phyloP scores from a whole-genome alignment of 2,888 invertebrate species.

The Blastobasis adustella region DNA sequence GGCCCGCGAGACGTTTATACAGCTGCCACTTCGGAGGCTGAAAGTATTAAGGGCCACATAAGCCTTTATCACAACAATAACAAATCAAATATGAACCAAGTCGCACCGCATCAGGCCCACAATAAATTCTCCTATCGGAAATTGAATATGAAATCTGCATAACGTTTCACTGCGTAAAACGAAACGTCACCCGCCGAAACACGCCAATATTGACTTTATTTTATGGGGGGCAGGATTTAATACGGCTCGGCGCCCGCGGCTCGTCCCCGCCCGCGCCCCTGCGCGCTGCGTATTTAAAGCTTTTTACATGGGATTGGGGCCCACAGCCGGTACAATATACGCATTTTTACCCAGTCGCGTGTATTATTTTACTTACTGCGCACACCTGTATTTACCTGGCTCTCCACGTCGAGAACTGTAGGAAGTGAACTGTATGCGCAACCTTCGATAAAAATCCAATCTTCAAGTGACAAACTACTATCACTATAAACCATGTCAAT shows the following conservation, averaged over 20 bases:
- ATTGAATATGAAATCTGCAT: conserved; percentile 53
- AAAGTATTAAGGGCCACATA: not conserved
- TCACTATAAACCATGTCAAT: too few species aligned
- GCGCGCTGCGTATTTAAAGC: too few species aligned
- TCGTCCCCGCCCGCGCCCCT: not conserved
- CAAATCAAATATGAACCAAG: conserved; percentile 9
- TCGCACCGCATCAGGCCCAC: conserved; percentile 22
- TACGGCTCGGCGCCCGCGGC: not conserved
- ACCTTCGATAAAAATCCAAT: too few species aligned
- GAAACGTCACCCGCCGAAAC: conserved; percentile 6
- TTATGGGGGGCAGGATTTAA: not conserved
- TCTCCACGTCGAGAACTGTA: too few species aligned
- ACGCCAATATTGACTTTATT: conserved; percentile 6
- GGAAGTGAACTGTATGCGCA: too few species aligned
- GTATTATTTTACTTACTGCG: too few species aligned
- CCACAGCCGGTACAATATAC: too few species aligned
- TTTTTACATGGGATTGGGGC: too few species aligned
- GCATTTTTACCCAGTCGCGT: too few species aligned
- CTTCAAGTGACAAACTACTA: too few species aligned
- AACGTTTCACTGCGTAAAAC: conserved; percentile 27
- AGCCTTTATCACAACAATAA: conserved; percentile 9
- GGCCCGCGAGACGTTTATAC: not conserved
- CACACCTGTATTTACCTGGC: too few species aligned
- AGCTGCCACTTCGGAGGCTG: not conserved
- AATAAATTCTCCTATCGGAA: conserved; percentile 44